Percentiles rank a stretch among this genome's conserved stretches.
phyloP scores from a whole-genome alignment of 2,797 vertebrate species.

The Coracias cyanogaster region DNA sequence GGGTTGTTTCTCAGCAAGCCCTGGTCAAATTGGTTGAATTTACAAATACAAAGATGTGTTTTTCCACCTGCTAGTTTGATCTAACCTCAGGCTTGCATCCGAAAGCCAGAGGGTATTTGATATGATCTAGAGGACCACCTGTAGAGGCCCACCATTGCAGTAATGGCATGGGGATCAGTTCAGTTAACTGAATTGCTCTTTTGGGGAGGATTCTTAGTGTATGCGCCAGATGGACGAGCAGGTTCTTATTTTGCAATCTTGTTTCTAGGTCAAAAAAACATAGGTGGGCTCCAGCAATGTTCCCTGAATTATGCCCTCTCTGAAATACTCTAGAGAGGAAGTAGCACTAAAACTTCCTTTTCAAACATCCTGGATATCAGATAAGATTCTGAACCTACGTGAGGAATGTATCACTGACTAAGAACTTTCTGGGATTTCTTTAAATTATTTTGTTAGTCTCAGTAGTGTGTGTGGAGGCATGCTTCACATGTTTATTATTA shows the following conservation, averaged over 20 bases:
- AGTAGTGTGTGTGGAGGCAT: neutral
- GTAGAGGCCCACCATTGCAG: neutral
- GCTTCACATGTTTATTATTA: neutral
- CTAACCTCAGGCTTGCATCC: neutral
- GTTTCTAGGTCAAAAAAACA: slow-evolving; percentile 37
- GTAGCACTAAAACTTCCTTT: neutral
- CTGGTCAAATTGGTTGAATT: slow-evolving; percentile 26
- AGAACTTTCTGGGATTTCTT: neutral
- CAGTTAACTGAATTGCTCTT: slow-evolving; percentile 14
- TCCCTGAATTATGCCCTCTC: neutral
- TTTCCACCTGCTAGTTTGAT: slow-evolving; percentile 7
- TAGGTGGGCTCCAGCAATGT: neutral
- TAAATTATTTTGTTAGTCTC: neutral
- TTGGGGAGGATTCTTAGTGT: neutral
- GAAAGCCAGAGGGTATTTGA: neutral
- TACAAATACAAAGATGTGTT: neutral
- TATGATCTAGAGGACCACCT: neutral
- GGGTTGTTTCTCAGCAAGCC: slow-evolving; percentile 1
- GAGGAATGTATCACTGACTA: neutral
- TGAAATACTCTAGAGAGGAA: neutral
- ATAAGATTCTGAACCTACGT: neutral
- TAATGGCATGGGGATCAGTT: neutral
- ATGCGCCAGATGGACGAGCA: neutral
- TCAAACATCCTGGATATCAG: neutral
- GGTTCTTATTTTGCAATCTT: slow-evolving; percentile 23